These are phyloP conservation scores for Diarsia mendica DNA, from an alignment of 2,888 invertebrate species.

Conservation along the genomic window DNA sequence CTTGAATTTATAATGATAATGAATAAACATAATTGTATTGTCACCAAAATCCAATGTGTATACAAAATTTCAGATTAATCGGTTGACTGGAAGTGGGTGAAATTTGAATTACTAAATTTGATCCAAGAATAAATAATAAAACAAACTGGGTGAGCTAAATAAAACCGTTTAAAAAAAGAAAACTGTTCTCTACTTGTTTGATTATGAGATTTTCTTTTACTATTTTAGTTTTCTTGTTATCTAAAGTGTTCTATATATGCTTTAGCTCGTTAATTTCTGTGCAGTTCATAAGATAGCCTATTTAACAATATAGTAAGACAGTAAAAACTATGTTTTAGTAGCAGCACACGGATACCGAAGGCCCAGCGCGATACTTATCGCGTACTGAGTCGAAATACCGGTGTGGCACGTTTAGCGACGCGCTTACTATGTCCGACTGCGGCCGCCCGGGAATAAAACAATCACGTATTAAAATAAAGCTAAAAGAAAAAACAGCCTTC, in stretches of 20 bases:
- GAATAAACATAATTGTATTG: too few relatives aligned
- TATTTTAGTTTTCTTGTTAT: neutral
- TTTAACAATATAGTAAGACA: neutral
- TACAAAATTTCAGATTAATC: too few relatives aligned
- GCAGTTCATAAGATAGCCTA: constrained; percentile 2
- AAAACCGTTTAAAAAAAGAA: too few relatives aligned
- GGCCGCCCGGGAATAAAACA: constrained; percentile 66
- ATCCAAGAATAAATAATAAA: too few relatives aligned
- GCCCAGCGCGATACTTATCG: constrained; percentile 61
- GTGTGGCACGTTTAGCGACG: constrained; percentile 85
- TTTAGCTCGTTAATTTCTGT: neutral
- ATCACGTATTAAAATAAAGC: constrained; percentile 30
- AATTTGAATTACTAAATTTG: too few relatives aligned
- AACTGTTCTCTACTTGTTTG: too few relatives aligned
- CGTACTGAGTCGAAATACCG: constrained; percentile 86
- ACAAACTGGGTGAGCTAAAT: too few relatives aligned
- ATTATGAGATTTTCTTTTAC: neutral
- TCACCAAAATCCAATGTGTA: too few relatives aligned
- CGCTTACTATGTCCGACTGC: constrained; percentile 86
- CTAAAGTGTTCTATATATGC: neutral
- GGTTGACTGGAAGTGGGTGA: too few relatives aligned
- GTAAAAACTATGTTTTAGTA: neutral
- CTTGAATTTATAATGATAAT: too few relatives aligned
- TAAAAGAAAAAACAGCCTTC: neutral
- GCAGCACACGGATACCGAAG: constrained; percentile 58